phyloP scores from a whole-genome alignment of 2,888 invertebrate species.

The Metopia argyrocephala region DNA sequence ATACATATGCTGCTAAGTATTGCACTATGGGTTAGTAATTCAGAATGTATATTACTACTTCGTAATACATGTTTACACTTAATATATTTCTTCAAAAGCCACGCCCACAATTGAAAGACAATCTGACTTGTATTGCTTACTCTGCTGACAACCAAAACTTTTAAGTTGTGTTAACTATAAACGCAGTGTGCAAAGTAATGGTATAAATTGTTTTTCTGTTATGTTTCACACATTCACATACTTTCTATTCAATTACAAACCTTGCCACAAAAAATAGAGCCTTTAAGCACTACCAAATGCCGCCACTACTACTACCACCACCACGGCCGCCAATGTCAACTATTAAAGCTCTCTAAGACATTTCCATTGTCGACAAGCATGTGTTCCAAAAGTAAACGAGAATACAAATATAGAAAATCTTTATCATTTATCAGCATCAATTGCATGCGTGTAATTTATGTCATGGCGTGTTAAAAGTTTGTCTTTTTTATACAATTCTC shows the following conservation, averaged over 20 bases:
- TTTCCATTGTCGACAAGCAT: too few species aligned
- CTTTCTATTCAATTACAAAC: constrained; percentile 35
- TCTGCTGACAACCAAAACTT: too few species aligned
- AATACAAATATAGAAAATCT: too few species aligned
- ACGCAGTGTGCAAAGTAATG: too few species aligned
- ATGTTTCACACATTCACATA: neutral
- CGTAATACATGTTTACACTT: too few species aligned
- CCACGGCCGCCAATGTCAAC: neutral
- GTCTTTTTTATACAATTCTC: neutral
- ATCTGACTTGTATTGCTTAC: too few species aligned
- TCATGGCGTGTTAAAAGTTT: constrained; percentile 12
- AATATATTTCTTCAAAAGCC: too few species aligned
- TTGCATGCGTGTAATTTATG: constrained; percentile 37
- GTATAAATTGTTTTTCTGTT: constrained; percentile 1
- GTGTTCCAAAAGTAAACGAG: too few species aligned
- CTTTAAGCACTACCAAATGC: constrained; percentile 4
- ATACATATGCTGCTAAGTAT: neutral
- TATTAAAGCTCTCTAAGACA: too few species aligned
- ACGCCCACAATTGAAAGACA: too few species aligned
- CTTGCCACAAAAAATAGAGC: neutral
- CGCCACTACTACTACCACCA: neutral
- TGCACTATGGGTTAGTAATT: neutral
- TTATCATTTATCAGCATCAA: constrained; percentile 41
- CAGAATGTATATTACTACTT: rapidly evolving
- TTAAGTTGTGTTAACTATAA: too few species aligned